Evolutionary conservation across 2,113 vertebrate genomes (phyloP).

Genomic region (Orientallactaga bullata): DNA sequence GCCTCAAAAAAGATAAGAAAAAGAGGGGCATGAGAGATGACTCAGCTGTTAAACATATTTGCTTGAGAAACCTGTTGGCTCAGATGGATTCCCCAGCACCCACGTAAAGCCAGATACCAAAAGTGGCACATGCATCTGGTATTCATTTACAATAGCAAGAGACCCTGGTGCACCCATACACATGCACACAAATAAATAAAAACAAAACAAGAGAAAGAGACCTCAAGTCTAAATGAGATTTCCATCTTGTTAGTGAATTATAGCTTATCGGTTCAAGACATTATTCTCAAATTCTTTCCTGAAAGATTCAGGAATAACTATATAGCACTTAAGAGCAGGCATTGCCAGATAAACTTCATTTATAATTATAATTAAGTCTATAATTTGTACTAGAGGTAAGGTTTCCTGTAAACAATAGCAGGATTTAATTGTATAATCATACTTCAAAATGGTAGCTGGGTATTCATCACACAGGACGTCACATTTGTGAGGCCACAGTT

Average conservation of each 20-base stretch:
- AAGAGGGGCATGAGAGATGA: neutral
- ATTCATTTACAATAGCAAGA: too few species aligned
- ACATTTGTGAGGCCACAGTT: neutral
- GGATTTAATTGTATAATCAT: slow-evolving; percentile 70
- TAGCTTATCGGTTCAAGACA: slow-evolving; percentile 66
- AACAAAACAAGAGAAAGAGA: neutral
- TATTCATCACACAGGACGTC: slow-evolving; percentile 48
- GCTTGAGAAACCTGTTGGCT: too few species aligned
- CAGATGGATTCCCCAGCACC: too few species aligned
- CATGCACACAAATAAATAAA: neutral
- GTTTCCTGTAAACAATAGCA: slow-evolving; percentile 68
- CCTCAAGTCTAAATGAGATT: slow-evolving; percentile 64
- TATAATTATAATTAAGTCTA: too few species aligned
- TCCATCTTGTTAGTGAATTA: slow-evolving; percentile 71
- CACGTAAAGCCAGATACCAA: too few species aligned
- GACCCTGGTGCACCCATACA: too few species aligned
- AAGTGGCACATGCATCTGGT: too few species aligned
- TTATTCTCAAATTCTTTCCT: slow-evolving; percentile 74
- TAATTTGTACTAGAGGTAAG: slow-evolving; percentile 68
- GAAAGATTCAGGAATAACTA: slow-evolving; percentile 77
- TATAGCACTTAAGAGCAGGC: slow-evolving; percentile 63
- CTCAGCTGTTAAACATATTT: too few species aligned
- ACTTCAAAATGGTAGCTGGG: slow-evolving; percentile 55
- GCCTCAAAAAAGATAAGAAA: neutral
- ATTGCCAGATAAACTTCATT: slow-evolving; percentile 69